phyloP scores from a whole-genome alignment of 2,888 invertebrate species.

The Drosophila aldrichi region DNA sequence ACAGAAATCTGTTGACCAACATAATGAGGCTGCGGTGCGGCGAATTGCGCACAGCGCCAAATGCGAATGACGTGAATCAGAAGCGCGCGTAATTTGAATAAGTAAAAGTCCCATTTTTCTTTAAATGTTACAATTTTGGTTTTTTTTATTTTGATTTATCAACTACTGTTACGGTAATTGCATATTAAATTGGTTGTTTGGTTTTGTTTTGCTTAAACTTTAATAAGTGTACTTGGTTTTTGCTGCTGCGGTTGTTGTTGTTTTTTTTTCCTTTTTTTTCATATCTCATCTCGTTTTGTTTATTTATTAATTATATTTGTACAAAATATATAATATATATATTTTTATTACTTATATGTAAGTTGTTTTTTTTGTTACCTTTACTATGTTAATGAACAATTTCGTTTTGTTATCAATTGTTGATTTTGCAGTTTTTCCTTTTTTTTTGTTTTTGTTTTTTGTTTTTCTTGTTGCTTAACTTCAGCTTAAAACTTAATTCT shows the following conservation, averaged over 20 bases:
- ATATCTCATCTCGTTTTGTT: conserved; percentile 20
- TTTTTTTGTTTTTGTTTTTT: conserved; percentile 12
- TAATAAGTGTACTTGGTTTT: conserved; percentile 81
- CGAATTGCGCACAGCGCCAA: conserved; percentile 1
- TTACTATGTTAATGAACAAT: conserved; percentile 70
- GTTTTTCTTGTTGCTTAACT: conserved; percentile 25
- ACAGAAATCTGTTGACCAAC: not conserved
- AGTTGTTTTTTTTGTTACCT: conserved; percentile 17
- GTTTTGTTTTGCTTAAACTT: conserved; percentile 65
- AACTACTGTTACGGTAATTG: conserved; percentile 81
- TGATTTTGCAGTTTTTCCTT: conserved; percentile 21
- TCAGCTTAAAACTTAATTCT: conserved; percentile 71
- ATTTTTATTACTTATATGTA: conserved; percentile 36
- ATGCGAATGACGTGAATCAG: not conserved
- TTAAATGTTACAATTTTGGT: conserved; percentile 71
- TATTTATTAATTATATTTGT: conserved; percentile 72
- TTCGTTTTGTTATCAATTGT: conserved; percentile 36
- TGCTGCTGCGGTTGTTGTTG: conserved; percentile 52
- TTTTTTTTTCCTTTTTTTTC: conserved; percentile 18
- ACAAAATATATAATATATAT: conserved; percentile 75
- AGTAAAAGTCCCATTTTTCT: not conserved
- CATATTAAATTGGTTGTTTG: conserved; percentile 79
- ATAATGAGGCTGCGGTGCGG: not conserved
- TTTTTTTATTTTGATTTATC: conserved; percentile 76
- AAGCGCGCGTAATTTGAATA: conserved; percentile 14